Evolutionary conservation across 2,113 vertebrate genomes (phyloP).

Genomic region (Oncorhynchus nerka): DNA sequence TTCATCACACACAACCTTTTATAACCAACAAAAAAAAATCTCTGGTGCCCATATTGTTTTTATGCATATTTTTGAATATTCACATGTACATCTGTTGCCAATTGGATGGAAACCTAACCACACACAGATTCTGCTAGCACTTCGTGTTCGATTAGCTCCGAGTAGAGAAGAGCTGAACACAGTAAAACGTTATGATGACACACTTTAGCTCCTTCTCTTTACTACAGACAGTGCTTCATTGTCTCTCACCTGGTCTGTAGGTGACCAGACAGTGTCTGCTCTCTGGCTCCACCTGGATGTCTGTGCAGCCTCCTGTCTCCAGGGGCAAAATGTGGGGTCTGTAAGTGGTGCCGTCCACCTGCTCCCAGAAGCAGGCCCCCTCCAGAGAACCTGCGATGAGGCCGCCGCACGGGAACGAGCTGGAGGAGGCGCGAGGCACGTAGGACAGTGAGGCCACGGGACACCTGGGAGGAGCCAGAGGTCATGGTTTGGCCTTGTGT

Average conservation of each 20-base stretch:
- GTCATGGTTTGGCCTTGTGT: not conserved
- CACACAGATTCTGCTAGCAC: no score
- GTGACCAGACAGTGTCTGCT: conserved; percentile 92
- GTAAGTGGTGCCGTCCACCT: conserved; percentile 74
- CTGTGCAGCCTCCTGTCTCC: conserved; percentile 83
- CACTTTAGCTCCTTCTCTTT: no score
- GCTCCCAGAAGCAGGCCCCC: conserved; percentile 92
- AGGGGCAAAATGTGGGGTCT: conserved; percentile 83
- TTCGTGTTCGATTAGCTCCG: no score
- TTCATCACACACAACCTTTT: no score
- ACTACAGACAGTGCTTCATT: no score
- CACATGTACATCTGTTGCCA: no score
- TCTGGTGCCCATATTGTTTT: no score
- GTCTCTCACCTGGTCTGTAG: conserved; percentile 81
- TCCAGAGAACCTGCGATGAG: conserved; percentile 90
- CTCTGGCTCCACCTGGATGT: conserved; percentile 86
- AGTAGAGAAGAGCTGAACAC: no score
- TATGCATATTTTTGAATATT: no score
- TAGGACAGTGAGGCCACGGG: conserved; percentile 90
- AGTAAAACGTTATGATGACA: no score
- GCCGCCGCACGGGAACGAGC: conserved; percentile 83
- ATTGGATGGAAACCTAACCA: no score
- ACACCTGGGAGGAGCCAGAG: conserved; percentile 72
- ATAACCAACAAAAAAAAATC: no score
- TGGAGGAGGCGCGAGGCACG: conserved; percentile 82